A percentile compares a stretch with the other conserved stretches of the same genome.
phyloP scores from a whole-genome alignment of 1,140 invertebrate genomes.

The Drosophila busckii region DNA sequence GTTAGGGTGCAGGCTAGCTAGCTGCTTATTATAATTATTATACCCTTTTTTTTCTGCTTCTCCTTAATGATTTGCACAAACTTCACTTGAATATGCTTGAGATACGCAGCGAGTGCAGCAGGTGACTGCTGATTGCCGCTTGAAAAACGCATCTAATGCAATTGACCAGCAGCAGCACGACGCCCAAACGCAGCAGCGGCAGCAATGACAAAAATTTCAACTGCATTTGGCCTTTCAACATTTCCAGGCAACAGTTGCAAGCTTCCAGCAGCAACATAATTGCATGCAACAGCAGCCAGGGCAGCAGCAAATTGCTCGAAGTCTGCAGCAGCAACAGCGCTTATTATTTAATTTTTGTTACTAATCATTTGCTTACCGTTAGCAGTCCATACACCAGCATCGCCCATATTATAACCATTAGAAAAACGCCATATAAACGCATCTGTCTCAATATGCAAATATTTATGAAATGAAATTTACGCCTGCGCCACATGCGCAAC shows the following conservation, averaged over 20 bases:
- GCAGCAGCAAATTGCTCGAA: conserved; percentile 1
- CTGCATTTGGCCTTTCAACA: conserved; percentile 2
- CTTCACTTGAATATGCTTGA: too few relatives aligned
- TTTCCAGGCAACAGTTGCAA: conserved; percentile 2
- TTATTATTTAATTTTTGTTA: background rate
- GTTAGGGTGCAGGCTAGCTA: too few relatives aligned
- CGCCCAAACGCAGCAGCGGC: background rate
- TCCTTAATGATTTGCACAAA: too few relatives aligned
- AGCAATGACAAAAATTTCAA: background rate
- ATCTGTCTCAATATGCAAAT: background rate
- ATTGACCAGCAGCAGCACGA: conserved; percentile 21
- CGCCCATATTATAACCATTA: conserved; percentile 12
- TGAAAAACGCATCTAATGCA: conserved; percentile 33
- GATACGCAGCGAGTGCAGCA: conserved; percentile 4
- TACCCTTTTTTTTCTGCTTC: too few relatives aligned
- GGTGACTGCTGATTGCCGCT: conserved; percentile 8
- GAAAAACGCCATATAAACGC: background rate
- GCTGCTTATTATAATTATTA: too few relatives aligned
- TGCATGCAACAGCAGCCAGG: conserved; percentile 15
- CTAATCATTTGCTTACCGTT: background rate
- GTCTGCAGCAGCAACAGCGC: background rate
- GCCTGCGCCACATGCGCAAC: conserved; percentile 27
- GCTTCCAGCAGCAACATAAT: background rate
- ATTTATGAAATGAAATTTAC: conserved; percentile 13
- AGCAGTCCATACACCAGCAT: conserved; percentile 24